phyloP scores from a whole-genome alignment of 2,113 vertebrate species.

The Ctenomys sociabilis region DNA sequence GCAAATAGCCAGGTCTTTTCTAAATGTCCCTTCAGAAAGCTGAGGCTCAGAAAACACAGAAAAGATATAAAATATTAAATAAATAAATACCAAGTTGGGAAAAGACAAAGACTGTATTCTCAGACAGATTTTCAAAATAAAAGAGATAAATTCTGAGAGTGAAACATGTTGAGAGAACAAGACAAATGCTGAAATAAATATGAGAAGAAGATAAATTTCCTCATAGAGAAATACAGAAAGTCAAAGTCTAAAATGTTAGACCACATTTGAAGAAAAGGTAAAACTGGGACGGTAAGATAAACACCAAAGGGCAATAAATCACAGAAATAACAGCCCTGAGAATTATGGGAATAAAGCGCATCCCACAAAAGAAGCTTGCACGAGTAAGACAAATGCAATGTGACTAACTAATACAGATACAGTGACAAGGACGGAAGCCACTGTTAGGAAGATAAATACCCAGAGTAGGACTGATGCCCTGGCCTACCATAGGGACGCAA shows the following conservation, averaged over 20 bases:
- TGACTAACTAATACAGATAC: constrained; percentile 52
- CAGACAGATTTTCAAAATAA: constrained; percentile 76
- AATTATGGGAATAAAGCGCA: constrained; percentile 82
- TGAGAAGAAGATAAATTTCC: constrained; percentile 85
- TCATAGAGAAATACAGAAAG: constrained; percentile 58
- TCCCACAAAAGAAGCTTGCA: constrained; percentile 67
- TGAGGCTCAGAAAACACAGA: constrained; percentile 1
- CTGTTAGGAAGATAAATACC: background rate
- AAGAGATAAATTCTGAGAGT: constrained; percentile 84
- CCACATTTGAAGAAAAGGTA: constrained; percentile 82
- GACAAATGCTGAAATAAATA: constrained; percentile 87
- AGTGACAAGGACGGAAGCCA: constrained; percentile 5
- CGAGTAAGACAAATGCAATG: constrained; percentile 75
- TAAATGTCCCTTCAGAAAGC: background rate
- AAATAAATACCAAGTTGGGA: constrained; percentile 65
- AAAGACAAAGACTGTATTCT: constrained; percentile 70
- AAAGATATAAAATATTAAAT: constrained; percentile 58
- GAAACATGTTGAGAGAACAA: constrained; percentile 71
- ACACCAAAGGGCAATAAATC: constrained; percentile 83
- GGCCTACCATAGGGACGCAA: background rate
- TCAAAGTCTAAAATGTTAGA: constrained; percentile 80
- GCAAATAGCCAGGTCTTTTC: background rate
- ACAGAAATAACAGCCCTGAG: constrained; percentile 78
- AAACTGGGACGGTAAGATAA: constrained; percentile 85
- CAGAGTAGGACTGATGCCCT: background rate